These are phyloP conservation scores for Rattus norvegicus DNA, from an alignment of 2,113 vertebrate species.

Conservation along the genomic window GRCr8 NC_086034.1:2355001-2355500, in stretches of 20 bases:
- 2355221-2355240: not conserved
- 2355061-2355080: no score
- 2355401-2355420: not conserved
- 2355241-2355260: not conserved
- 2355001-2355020: no score
- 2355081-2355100: no score
- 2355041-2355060: no score
- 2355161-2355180: not conserved
- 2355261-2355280: not conserved
- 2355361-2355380: conserved; percentile 17
- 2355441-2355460: conserved; percentile 43
- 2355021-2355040: no score
- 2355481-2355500: conserved; percentile 53
- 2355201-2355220: not conserved
- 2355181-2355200: not conserved
- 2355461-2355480: conserved; percentile 43
- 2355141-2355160: not conserved
- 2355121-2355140: not conserved
- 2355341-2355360: not conserved
- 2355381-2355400: conserved; percentile 24
- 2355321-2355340: not conserved
- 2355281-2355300: not conserved
- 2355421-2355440: conserved; percentile 38
- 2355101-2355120: not conserved
- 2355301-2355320: not conserved